These are phyloP conservation scores for Phoenoteleia sp. DNA, from an alignment of 2,888 invertebrate genomes.

Conservation along the genomic window DNA sequence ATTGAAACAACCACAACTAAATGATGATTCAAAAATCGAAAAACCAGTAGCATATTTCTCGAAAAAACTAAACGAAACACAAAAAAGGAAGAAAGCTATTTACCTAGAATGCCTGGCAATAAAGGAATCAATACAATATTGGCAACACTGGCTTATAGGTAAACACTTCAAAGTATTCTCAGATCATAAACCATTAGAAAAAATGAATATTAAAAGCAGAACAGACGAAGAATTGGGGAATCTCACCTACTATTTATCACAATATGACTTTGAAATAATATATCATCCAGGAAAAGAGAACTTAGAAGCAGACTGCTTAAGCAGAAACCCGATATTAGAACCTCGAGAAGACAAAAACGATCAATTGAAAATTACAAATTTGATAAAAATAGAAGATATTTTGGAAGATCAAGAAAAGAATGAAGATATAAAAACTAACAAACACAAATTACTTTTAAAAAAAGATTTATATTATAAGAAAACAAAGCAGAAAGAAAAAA, in stretches of 20 bases:
- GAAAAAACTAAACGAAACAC: too few relatives aligned
- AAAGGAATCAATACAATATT: background rate
- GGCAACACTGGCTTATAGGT: constrained; percentile 14
- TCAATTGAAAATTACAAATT: background rate
- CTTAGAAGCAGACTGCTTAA: too few relatives aligned
- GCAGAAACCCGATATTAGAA: constrained; percentile 14
- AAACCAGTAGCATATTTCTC: constrained; percentile 38
- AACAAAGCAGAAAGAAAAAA: constrained; percentile 63
- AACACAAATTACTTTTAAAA: constrained; percentile 36
- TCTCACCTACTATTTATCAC: constrained; percentile 6
- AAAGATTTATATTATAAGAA: constrained; percentile 60
- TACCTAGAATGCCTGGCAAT: too few relatives aligned
- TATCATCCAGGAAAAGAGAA: constrained; percentile 20
- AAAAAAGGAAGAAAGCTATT: too few relatives aligned
- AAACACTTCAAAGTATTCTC: constrained; percentile 3
- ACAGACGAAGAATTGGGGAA: constrained; percentile 17
- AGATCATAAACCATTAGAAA: constrained; percentile 8
- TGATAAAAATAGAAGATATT: background rate
- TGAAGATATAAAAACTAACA: constrained; percentile 28
- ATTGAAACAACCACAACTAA: constrained; percentile 12
- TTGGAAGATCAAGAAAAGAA: background rate
- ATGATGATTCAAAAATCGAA: constrained; percentile 13
- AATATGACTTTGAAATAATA: constrained; percentile 14
- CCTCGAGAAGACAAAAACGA: background rate
- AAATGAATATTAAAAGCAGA: background rate